phyloP scores from a whole-genome alignment of 2,113 vertebrate species.

The Saguinus imperator region DNA sequence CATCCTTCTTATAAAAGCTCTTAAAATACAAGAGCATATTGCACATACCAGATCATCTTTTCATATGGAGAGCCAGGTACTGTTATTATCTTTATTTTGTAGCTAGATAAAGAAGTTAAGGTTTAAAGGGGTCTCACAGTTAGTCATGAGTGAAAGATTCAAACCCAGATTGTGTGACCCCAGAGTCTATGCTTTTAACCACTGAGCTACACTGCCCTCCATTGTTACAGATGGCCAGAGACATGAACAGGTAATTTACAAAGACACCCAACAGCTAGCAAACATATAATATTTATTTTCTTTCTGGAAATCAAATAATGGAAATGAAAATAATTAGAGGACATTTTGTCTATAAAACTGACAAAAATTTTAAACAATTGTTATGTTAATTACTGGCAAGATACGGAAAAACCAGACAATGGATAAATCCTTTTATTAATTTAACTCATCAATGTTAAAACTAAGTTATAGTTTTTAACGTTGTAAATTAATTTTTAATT shows the following conservation, averaged over 20 bases:
- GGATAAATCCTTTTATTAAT: neutral
- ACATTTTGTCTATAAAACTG: conserved; percentile 12
- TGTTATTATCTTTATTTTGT: conserved; percentile 15
- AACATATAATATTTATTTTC: neutral
- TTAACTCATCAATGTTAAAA: neutral
- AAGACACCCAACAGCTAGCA: neutral
- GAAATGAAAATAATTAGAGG: conserved; percentile 8
- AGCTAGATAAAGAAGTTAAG: neutral
- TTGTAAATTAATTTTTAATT: conserved; percentile 13
- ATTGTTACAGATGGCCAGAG: neutral
- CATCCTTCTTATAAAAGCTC: conserved; percentile 11
- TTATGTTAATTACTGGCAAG: neutral
- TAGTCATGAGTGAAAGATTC: neutral
- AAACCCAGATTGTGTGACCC: neutral
- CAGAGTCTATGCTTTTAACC: neutral
- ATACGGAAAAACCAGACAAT: neutral
- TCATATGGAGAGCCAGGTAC: neutral
- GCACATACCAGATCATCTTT: neutral
- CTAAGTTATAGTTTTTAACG: neutral
- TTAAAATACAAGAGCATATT: neutral
- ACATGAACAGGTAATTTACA: neutral
- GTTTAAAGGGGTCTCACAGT: neutral
- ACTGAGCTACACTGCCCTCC: neutral
- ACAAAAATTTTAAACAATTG: neutral
- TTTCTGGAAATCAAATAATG: conserved; percentile 14